Evolutionary conservation across 2,888 invertebrate genomes (phyloP).

Genomic region (Platerodrilus igneus): DNA sequence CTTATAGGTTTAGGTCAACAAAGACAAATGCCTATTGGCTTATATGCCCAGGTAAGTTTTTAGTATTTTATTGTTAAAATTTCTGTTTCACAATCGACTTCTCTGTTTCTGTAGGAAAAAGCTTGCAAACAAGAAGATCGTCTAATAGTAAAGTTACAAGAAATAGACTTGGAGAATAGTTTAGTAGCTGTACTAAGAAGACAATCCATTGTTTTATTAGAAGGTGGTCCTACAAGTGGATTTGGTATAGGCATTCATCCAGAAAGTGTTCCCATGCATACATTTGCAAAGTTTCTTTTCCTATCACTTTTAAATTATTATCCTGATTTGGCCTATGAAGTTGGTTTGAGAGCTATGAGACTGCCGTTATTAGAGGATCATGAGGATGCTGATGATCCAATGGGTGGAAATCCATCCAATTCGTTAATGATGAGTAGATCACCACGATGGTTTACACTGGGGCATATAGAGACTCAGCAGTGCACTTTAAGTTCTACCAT

Average conservation of each 20-base stretch:
- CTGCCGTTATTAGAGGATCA: slow-evolving; percentile 71
- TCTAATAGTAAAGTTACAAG: slow-evolving; percentile 68
- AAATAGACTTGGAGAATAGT: slow-evolving; percentile 70
- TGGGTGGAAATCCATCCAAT: slow-evolving; percentile 49
- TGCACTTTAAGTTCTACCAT: slow-evolving; percentile 73
- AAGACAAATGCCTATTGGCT: slow-evolving; percentile 70
- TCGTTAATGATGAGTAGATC: slow-evolving; percentile 57
- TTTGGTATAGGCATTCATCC: slow-evolving; percentile 72
- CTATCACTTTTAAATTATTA: slow-evolving; percentile 69
- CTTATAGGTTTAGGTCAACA: slow-evolving; percentile 75
- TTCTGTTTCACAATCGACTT: background rate
- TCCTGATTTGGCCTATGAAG: slow-evolving; percentile 73
- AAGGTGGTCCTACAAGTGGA: slow-evolving; percentile 74
- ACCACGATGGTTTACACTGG: slow-evolving; percentile 74
- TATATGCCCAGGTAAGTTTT: slow-evolving; percentile 65
- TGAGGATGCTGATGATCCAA: slow-evolving; percentile 60
- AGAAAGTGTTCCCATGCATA: slow-evolving; percentile 79
- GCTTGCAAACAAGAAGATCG: slow-evolving; percentile 72
- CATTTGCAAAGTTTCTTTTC: slow-evolving; percentile 76
- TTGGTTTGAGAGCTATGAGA: slow-evolving; percentile 74
- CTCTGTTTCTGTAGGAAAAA: slow-evolving; percentile 53
- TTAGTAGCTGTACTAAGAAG: slow-evolving; percentile 63
- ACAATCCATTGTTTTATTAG: slow-evolving; percentile 65
- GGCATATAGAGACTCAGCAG: slow-evolving; percentile 76
- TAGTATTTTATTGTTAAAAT: slow-evolving; percentile 3